Evolutionary conservation across 2,888 invertebrate genomes (phyloP).

Genomic region (Graphium colonna): DNA sequence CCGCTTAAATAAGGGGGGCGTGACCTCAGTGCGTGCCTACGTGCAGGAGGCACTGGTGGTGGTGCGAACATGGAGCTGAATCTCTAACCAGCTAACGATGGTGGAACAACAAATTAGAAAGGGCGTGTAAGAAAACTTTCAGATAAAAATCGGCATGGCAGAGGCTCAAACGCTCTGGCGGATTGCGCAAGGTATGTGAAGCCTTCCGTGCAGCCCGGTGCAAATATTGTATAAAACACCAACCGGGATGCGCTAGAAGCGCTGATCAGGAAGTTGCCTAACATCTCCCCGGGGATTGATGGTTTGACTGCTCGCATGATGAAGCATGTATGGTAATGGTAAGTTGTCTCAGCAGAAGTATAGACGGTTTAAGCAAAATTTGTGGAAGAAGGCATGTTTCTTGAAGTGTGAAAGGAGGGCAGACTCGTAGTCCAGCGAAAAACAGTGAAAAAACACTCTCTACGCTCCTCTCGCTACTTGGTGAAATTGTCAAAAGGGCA

Average conservation of each 20-base stretch:
- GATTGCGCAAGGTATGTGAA: background rate
- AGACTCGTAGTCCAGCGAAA: conserved; percentile 33
- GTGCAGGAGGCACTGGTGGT: background rate
- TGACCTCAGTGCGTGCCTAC: background rate
- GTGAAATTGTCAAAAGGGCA: conserved; percentile 37
- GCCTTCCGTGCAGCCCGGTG: background rate
- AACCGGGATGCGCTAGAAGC: conserved; percentile 1
- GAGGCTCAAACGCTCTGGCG: background rate
- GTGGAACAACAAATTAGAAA: background rate
- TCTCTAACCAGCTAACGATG: too few species aligned
- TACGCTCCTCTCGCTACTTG: conserved; percentile 35
- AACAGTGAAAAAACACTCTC: conserved; percentile 28
- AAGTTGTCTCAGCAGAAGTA: conserved; percentile 17
- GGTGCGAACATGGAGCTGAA: too few species aligned
- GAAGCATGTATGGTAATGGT: background rate
- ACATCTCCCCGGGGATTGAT: conserved; percentile 37
- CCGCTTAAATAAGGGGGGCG: background rate
- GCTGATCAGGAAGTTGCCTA: conserved; percentile 29
- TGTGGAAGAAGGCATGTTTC: conserved; percentile 30
- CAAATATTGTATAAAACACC: background rate
- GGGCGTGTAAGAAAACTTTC: background rate
- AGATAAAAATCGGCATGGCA: background rate
- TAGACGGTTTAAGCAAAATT: conserved; percentile 8
- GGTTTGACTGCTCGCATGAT: conserved; percentile 7
- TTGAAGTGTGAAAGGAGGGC: conserved; percentile 29